These are phyloP conservation scores for Brachionus calyciflorus DNA, from an alignment of 1,140 invertebrate genomes.

Conservation along the genomic window DNA sequence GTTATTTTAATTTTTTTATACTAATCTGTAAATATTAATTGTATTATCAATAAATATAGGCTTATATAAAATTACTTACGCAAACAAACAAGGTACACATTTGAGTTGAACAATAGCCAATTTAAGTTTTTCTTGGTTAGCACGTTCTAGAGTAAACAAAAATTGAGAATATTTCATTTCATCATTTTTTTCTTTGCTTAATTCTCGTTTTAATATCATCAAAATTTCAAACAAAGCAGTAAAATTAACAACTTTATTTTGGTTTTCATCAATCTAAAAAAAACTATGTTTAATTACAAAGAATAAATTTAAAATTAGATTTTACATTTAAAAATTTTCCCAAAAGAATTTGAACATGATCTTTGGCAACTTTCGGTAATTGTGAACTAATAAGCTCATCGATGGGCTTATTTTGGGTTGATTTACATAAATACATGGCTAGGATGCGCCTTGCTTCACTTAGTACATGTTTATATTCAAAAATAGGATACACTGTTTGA, in stretches of 20 bases:
- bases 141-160: slow-evolving; percentile 38
- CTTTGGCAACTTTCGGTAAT: slow-evolving; percentile 19
- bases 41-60: neutral
- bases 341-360: slow-evolving; percentile 7
- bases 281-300: neutral
- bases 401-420: slow-evolving; percentile 1
- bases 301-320: neutral
- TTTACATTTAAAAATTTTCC: slow-evolving; percentile 43
- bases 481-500: slow-evolving; percentile 33
- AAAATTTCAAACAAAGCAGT: slow-evolving; percentile 39
- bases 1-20: too few relatives aligned
- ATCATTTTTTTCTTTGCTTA: slow-evolving; percentile 45
- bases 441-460: slow-evolving; percentile 39
- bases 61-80: neutral
- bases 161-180: slow-evolving; percentile 46
- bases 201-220: slow-evolving; percentile 42
- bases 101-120: slow-evolving; percentile 39
- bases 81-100: slow-evolving; percentile 43
- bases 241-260: slow-evolving; percentile 15
- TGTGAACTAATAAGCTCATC: slow-evolving; percentile 18
- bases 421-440: slow-evolving; percentile 23
- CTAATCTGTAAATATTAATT: too few relatives aligned
- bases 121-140: slow-evolving; percentile 44
- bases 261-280: slow-evolving; percentile 1
- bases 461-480: slow-evolving; percentile 30